A percentile compares a stretch with the other conserved stretches of the same genome.
Conservation (phyloP, 2,113 vertebrate genomes). For the Ammodytes dubius region DNA sequence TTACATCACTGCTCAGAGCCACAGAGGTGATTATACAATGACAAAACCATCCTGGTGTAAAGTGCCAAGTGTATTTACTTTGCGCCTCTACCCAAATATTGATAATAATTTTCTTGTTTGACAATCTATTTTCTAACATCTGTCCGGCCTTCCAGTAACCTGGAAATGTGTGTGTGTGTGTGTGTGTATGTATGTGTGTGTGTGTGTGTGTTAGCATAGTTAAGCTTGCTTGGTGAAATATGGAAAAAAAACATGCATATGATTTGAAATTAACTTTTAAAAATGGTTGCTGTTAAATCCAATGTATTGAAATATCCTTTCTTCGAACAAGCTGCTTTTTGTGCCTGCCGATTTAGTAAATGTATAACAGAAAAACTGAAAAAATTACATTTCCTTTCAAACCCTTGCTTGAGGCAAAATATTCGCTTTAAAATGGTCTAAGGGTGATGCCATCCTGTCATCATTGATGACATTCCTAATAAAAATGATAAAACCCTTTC, state of each 20-base stretch:
- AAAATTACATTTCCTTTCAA: constrained; percentile 36
- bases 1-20: constrained; percentile 21
- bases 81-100: neutral
- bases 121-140: constrained; percentile 12
- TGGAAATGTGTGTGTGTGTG: neutral
- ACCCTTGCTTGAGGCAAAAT: constrained; percentile 45
- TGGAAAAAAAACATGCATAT: constrained; percentile 17
- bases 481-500: constrained; percentile 66
- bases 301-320: neutral
- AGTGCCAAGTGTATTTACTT: constrained; percentile 35
- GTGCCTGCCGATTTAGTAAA: no score
- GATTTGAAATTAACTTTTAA: constrained; percentile 1
- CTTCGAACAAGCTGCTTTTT: neutral
- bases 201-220: no score
- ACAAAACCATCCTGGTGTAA: constrained; percentile 13
- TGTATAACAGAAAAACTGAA: constrained; percentile 5
- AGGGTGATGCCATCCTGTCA: constrained; percentile 67
- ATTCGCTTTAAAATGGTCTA: constrained; percentile 30
- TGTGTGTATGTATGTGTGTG: no score
- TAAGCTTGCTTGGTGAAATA: no score
- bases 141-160: neutral
- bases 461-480: constrained; percentile 53
- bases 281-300: constrained; percentile 30
- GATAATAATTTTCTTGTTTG: neutral
- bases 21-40: constrained; percentile 44